A percentile compares a stretch with the other conserved stretches of the same genome.
Conservation (phyloP, 2,113 vertebrate species). For the Vicugna pacos region DNA sequence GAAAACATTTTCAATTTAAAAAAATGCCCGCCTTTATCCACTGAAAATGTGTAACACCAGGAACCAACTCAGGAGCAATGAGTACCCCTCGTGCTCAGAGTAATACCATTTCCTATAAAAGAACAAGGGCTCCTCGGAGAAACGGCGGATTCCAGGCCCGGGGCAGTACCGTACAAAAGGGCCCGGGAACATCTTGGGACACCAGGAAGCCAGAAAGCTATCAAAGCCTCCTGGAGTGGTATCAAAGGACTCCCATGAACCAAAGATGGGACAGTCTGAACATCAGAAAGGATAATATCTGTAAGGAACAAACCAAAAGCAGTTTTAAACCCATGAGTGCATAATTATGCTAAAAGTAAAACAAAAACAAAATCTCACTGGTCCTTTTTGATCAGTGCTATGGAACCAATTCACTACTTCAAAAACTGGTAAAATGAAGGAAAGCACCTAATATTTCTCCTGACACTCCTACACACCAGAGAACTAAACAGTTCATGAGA, state of each 20-base stretch:
- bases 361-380: neutral
- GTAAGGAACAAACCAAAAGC: conserved; percentile 9
- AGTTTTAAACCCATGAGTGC: conserved; percentile 31
- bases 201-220: conserved; percentile 17
- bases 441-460: conserved; percentile 11
- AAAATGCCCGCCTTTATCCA: neutral
- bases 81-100: neutral
- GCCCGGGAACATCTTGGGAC: neutral
- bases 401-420: conserved; percentile 15
- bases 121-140: neutral
- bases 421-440: neutral
- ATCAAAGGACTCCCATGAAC: neutral
- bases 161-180: neutral
- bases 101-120: neutral
- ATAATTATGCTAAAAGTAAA: conserved; percentile 39
- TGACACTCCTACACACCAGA: neutral
- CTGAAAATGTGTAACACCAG: neutral
- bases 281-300: conserved; percentile 4
- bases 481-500: neutral
- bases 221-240: neutral
- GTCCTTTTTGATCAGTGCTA: neutral
- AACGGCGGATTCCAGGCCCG: neutral
- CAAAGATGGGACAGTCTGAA: neutral
- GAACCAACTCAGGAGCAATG: neutral
- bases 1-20: neutral